A percentile compares a stretch with the other conserved stretches of the same genome.
These are phyloP conservation scores for Spodoptera litura DNA, from an alignment of 1,140 invertebrate species.

Conservation along the genomic window DNA sequence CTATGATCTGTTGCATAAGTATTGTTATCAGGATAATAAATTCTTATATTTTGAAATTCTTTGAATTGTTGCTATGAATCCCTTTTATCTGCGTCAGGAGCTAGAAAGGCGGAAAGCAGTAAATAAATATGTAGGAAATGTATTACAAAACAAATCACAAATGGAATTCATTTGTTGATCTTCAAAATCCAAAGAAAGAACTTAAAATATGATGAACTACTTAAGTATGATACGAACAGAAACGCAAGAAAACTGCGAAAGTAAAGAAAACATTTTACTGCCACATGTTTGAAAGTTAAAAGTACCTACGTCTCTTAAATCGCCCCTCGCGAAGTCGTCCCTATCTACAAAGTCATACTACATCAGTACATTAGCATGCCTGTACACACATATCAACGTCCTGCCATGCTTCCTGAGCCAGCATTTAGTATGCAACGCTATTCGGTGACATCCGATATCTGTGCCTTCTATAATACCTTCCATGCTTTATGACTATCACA, in stretches of 20 bases:
- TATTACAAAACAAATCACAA: too few relatives aligned
- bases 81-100: too few relatives aligned
- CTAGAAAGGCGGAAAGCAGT: too few relatives aligned
- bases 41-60: background rate
- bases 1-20: background rate
- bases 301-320: background rate
- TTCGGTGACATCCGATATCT: conserved; percentile 43
- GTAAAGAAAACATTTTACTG: too few relatives aligned
- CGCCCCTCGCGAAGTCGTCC: background rate
- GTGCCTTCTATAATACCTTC: background rate
- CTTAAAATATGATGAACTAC: too few relatives aligned
- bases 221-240: too few relatives aligned
- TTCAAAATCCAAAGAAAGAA: background rate
- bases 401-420: conserved; percentile 46
- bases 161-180: too few relatives aligned
- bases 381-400: conserved; percentile 41
- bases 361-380: conserved; percentile 38
- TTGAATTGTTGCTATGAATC: too few relatives aligned
- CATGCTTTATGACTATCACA: background rate
- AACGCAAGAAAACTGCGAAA: too few relatives aligned
- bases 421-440: conserved; percentile 50
- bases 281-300: too few relatives aligned
- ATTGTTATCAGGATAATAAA: background rate
- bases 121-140: too few relatives aligned
- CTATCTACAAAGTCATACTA: conserved; percentile 39